Conservation (phyloP, 1,140 invertebrate species). For the Ceratosolen fusciceps region DNA sequence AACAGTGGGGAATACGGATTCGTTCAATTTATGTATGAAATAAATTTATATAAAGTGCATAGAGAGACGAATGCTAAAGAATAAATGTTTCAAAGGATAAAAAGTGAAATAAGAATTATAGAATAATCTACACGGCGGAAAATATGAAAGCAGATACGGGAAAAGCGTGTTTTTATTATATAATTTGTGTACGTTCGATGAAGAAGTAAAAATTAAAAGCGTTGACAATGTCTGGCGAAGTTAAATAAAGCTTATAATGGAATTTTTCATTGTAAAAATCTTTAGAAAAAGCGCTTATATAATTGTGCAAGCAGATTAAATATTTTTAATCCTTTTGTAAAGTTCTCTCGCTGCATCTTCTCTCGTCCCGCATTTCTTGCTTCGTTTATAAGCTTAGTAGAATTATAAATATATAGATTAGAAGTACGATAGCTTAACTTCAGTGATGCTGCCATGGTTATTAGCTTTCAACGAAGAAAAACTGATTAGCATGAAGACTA, state of each 20-base stretch:
- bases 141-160: background rate
- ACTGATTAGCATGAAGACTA: too few species aligned
- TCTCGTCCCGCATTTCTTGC: too few species aligned
- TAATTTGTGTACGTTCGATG: background rate
- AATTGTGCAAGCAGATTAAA: too few species aligned
- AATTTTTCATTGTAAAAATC: conserved; percentile 17
- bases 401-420: too few species aligned
- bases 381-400: too few species aligned
- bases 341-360: too few species aligned
- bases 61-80: background rate
- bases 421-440: too few species aligned
- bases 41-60: background rate
- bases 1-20: background rate
- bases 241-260: background rate
- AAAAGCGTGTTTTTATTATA: background rate
- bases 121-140: background rate
- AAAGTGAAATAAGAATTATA: background rate
- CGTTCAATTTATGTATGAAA: background rate
- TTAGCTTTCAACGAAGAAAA: too few species aligned
- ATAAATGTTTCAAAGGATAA: background rate
- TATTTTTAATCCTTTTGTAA: too few species aligned
- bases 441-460: too few species aligned
- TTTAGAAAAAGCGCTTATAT: too few species aligned
- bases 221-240: background rate
- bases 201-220: conserved; percentile 6